Percentiles rank a stretch among this genome's conserved stretches.
Conservation (phyloP, 2,888 invertebrate genomes). For the Sthenelais limicola region DNA sequence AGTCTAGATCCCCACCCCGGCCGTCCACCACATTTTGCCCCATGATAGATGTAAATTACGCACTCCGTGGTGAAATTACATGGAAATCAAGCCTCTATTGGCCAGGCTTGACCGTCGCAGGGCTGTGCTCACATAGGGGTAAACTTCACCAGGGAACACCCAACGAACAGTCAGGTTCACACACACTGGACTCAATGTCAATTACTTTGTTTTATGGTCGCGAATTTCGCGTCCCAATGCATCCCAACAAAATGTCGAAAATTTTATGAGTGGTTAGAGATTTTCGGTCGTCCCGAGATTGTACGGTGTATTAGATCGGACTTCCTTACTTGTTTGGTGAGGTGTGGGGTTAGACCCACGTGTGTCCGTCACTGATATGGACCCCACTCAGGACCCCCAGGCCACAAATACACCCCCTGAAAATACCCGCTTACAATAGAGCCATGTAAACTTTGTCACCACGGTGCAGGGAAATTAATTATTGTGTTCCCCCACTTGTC, state of each 20-base stretch:
- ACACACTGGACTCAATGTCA: conserved; percentile 15
- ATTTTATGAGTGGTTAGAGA: conserved; percentile 21
- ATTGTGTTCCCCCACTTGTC: too few species aligned
- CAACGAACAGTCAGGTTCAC: neutral
- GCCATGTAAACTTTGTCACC: too few species aligned
- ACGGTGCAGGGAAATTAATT: too few species aligned
- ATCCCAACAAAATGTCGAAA: conserved; percentile 12
- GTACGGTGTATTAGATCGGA: conserved; percentile 26
- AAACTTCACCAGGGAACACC: neutral
- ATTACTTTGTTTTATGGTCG: conserved; percentile 35
- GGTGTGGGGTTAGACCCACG: conserved; percentile 20
- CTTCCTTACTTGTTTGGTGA: conserved; percentile 26
- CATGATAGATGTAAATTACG: conserved; percentile 29
- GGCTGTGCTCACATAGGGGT: conserved; percentile 21
- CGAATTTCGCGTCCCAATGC: conserved; percentile 19
- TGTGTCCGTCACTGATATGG: conserved; percentile 15
- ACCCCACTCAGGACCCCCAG: too few species aligned
- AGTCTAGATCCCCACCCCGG: neutral
- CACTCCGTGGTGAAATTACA: neutral
- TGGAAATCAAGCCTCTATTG: conserved; percentile 13
- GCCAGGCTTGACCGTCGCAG: conserved; percentile 14
- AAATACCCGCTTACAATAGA: too few species aligned
- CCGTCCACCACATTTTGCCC: too few species aligned
- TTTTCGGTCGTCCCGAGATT: neutral
- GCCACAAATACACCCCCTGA: too few species aligned